Conservation (phyloP, 1,140 invertebrate species). For the Pachyrhynchus sulphureomaculatus region DNA sequence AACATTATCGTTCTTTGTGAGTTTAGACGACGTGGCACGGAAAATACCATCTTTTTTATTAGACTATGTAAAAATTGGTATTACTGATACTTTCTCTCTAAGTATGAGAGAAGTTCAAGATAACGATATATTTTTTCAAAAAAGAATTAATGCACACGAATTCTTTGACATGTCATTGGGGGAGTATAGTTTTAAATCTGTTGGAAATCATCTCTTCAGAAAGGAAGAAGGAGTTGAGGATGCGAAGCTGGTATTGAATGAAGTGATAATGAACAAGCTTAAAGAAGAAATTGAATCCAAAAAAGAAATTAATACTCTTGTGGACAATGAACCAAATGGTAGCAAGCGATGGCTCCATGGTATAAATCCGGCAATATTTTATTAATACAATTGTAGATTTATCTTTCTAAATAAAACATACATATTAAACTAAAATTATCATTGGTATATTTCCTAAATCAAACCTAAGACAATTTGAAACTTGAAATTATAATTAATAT, state of each 20-base stretch:
- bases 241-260: slow-evolving; percentile 11
- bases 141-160: slow-evolving; percentile 6
- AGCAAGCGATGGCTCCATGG: not conserved
- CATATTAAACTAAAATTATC: too few species aligned
- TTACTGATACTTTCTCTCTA: slow-evolving; percentile 3
- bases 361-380: slow-evolving; percentile 6
- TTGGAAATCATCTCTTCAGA: not conserved
- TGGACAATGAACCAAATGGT: not conserved
- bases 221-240: not conserved
- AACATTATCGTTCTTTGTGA: slow-evolving; percentile 11
- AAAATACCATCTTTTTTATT: slow-evolving; percentile 2
- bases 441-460: too few species aligned
- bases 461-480: too few species aligned
- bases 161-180: slow-evolving; percentile 26
- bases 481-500: too few species aligned
- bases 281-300: slow-evolving; percentile 3
- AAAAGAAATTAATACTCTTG: not conserved
- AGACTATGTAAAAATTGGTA: slow-evolving; percentile 3
- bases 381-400: not conserved
- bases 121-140: slow-evolving; percentile 16
- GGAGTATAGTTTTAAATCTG: slow-evolving; percentile 13
- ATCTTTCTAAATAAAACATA: too few species aligned
- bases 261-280: slow-evolving; percentile 1
- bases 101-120: slow-evolving; percentile 6
- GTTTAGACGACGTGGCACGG: slow-evolving; percentile 2